Base-by-base conservation (phyloP, 2,113 vertebrate species). In the Myotis lucifugus region DNA sequence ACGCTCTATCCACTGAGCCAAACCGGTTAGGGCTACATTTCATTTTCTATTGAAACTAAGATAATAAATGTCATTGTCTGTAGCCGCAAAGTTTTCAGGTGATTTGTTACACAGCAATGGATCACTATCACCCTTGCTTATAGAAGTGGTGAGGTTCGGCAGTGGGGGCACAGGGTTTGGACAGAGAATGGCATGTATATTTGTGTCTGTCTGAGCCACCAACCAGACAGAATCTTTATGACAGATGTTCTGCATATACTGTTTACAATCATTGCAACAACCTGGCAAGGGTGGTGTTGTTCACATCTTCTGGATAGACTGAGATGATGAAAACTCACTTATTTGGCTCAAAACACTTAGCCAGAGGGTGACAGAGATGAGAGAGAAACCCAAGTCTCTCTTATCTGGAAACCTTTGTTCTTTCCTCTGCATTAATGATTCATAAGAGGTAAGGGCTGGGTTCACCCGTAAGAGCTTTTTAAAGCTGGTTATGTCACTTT, bases 191-290 rank as follows among this genome's bases (percentile, higher is more conserved):
- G 23, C 42, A 27, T 3, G 37, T 72, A 27, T 4, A 48, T 85
- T 54, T 85, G 29, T 73, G 25, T 76, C 19, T 89, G 52, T 76
- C 14, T 50, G 73, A 92, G 34, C 95, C 46, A 70, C 5, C 34
- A 81, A 61, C 4, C 48, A 40, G 56, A 81, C 3, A 50, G 42
- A 34, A 25, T 42, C 48, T 50, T 77, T 73, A 34, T 56, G 59
- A 88, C 34, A 76, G 37, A 64, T 72, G 13, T 82, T 48, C 48
- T 59, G 12, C 1, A 8, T 29, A 17, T 6, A 40, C 2, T 52
- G 32, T 78, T 87, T 89, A 50, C 70, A 74, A 76, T 79, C 76
- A 94, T 21, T 85, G 46, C 54, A 74, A 40, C 52, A 74, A 88
- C 37, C 69, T 66, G 78, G 74, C 46, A 83, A 76, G 8, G 25